Base-by-base conservation (phyloP, 2,888 invertebrate species). In the Eristalinus sepulchralis region DNA sequence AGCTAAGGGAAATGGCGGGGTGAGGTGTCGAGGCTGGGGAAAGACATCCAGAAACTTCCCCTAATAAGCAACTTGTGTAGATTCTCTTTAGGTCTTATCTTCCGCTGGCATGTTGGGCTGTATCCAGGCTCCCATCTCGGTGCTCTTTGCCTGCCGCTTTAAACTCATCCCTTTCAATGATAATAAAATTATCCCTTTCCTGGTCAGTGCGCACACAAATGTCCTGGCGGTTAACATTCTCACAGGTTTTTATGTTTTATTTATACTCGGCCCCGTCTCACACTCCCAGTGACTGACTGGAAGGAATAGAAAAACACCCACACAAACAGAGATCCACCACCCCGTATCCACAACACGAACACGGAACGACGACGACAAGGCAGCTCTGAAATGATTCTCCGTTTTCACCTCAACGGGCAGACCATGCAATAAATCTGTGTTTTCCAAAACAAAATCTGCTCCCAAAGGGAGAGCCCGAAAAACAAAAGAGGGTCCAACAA, bases 131-230 rank as follows among this genome's bases (percentile, higher is more conserved):
- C 75, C 17, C 20, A 17, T 39, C 24, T n/a, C 24, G n/a, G 24
- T 22, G n/a, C 22, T 53, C 63, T 47, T 24, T 63, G 20, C 22
- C 53, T 53, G 33, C 57, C 57, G 59, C 64, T 77, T 71, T 31
- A 63, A 67, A 64, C 81, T 13, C 68, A 57, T 67, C 72, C 77
- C 63, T 55, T 33, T 67, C 63, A 22, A 47, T 27, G 59, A 83
- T 88, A 85, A 87, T 83, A 83, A 87, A 87, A 88, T 89, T 89
- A 89, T 89, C 88, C 88, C 81, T 89, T 88, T 87, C 85, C 85
- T 83, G 88, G 79, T 79, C 87, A 88, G 75, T 84, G 88, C 62
- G 67, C 88, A 85, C 73, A 85, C 78, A 85, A 85, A 81, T 85
- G 81, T 78, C 73, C 64, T 64, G 64, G 78, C 77, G 81, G 85